Percentiles rank a stretch among this genome's conserved stretches.
Conservation (phyloP, 1,140 invertebrate species). For the Ips nitidus region DNA sequence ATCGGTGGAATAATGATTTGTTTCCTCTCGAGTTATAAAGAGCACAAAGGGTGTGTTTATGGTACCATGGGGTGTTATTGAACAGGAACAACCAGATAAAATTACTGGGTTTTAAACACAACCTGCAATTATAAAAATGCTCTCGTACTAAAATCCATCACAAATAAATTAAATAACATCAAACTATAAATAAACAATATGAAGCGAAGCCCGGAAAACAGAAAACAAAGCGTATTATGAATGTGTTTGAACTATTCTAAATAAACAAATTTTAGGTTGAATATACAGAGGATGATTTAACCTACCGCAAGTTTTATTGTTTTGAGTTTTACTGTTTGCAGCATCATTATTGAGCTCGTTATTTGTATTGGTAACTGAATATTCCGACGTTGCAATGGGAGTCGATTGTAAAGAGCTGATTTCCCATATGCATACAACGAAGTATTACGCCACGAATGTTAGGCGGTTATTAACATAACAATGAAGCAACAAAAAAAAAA, state of each 20-base stretch:
- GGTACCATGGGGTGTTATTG: background rate
- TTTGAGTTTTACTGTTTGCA: constrained; percentile 8
- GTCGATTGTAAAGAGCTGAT: no score
- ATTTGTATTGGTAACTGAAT: background rate
- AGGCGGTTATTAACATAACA: no score
- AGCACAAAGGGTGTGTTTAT: constrained; percentile 7
- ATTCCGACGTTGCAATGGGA: no score
- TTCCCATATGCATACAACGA: background rate
- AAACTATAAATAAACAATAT: constrained; percentile 9
- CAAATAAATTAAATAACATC: constrained; percentile 7
- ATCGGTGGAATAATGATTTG: constrained; percentile 13
- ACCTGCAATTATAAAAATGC: no score
- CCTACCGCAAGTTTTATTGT: constrained; percentile 13
- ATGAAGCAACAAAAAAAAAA: constrained; percentile 1
- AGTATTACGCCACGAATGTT: background rate
- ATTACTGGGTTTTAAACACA: background rate
- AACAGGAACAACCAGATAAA: background rate
- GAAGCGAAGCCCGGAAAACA: background rate
- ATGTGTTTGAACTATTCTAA: constrained; percentile 15
- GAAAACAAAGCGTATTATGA: constrained; percentile 9
- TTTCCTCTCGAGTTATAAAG: constrained; percentile 2
- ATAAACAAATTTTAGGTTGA: constrained; percentile 7
- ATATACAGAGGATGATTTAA: constrained; percentile 4
- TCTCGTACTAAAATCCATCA: background rate
- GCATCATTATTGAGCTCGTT: constrained; percentile 1